Evolutionary conservation across 2,888 invertebrate genomes (phyloP).

Genomic region (Trachelus tabidus): DNA sequence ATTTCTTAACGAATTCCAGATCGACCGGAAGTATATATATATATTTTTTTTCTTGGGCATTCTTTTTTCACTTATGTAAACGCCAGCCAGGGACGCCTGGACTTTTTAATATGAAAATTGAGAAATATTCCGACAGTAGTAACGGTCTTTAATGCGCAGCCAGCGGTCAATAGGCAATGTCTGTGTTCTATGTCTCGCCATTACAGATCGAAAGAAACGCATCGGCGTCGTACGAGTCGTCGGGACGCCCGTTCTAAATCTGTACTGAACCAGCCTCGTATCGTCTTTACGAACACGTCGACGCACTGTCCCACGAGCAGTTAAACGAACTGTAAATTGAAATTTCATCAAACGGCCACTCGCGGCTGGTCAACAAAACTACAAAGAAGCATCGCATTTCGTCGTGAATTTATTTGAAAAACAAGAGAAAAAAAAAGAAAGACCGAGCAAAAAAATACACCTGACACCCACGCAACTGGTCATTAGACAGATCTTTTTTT

Average conservation of each 20-base stretch:
- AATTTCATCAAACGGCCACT: conserved; percentile 5
- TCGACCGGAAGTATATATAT: neutral
- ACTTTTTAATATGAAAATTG: neutral
- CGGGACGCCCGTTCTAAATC: conserved; percentile 17
- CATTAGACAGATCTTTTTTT: neutral
- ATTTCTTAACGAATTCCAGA: neutral
- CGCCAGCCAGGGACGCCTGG: neutral
- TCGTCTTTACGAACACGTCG: conserved; percentile 11
- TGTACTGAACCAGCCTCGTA: conserved; percentile 8
- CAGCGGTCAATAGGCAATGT: neutral
- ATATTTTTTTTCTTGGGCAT: too few relatives aligned
- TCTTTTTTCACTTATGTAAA: neutral
- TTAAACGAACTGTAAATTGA: conserved; percentile 10
- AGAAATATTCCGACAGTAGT: neutral
- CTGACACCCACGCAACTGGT: neutral
- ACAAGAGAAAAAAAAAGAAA: conserved; percentile 3
- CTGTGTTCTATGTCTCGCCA: neutral
- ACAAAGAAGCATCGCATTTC: neutral
- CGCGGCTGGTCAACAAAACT: neutral
- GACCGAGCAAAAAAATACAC: neutral
- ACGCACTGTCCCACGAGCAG: conserved; percentile 12
- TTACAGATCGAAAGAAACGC: conserved; percentile 5
- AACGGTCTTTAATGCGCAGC: neutral
- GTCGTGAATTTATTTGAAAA: neutral
- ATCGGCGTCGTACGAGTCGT: neutral